Evolutionary conservation across 1,140 invertebrate genomes (phyloP), one percentile per base, ranked within the genome.

Genomic region (Pseudomyrmex cubaensis): DNA sequence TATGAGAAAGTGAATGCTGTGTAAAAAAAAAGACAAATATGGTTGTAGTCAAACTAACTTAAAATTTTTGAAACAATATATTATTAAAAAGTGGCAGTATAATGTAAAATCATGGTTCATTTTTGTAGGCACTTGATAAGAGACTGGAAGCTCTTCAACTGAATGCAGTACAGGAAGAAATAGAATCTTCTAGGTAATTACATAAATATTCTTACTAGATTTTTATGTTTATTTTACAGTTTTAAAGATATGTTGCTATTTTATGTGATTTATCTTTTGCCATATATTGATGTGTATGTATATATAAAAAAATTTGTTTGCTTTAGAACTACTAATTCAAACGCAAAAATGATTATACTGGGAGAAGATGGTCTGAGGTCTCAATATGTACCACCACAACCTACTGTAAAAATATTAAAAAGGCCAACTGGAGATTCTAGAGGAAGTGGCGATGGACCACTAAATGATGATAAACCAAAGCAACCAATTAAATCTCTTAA

Each of bases 401-500:
- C 97, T 83, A 96, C 97, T 78, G 97, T 98, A 25, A 97, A 97
- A 93, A 98, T 98, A 84, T 93, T 98, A 62, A 97, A 97, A 89
- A 95, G 97, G 88, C 97, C 97, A 35, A 90, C 91, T 78, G 94
- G 89, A 90, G 92, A 94, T 67, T 95, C 94, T 8, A 93, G 94
- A 85, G 92, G 92, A 70, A 90, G 89, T 62, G 86, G 90, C 1
- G 93, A 94, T 82, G 91, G 90, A 48, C 93, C 95, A 87, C 89
- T 93, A 8, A 96, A 96, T 90, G 96, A 95, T 72, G 96, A 97
- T 86, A 96, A 96, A 92, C 95, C 95, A 63, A 95, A 95, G 85
- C 96, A 97, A 90, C 97, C 97, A 54, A 96, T 97, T 57, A 98
- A 98, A 94, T 97, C 97, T 63, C 94, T 98, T 10, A 96, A 98